phyloP scores from a whole-genome alignment of 2,113 vertebrate genomes.

The Astur gentilis region DNA sequence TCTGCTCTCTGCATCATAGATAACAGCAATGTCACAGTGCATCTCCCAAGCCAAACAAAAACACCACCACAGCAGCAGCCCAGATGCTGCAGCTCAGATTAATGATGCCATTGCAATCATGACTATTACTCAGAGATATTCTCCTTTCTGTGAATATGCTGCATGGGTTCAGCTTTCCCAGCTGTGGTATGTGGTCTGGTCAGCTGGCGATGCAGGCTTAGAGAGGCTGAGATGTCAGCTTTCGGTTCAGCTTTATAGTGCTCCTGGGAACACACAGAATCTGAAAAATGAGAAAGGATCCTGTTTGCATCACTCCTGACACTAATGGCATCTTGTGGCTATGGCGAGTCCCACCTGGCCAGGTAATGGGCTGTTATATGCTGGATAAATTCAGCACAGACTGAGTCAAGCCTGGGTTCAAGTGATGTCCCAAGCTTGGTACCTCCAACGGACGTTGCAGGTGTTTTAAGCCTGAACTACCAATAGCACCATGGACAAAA shows the following conservation, averaged over 20 bases:
- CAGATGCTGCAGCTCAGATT: not conserved
- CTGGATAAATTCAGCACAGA: not conserved
- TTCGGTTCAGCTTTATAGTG: not conserved
- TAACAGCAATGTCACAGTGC: constrained; percentile 3
- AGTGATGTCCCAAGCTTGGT: not conserved
- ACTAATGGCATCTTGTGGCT: not conserved
- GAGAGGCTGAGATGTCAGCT: not conserved
- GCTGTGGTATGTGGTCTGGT: not conserved
- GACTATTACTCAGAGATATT: not conserved
- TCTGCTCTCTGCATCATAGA: not conserved
- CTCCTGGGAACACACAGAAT: not conserved
- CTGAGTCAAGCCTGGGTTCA: not conserved
- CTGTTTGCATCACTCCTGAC: not conserved
- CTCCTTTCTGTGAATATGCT: not conserved
- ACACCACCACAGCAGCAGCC: not conserved
- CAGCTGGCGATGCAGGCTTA: not conserved
- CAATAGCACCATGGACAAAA: not conserved
- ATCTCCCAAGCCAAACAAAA: not conserved
- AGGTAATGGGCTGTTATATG: not conserved
- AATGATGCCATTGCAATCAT: not conserved
- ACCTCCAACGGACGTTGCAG: not conserved
- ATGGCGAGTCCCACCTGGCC: not conserved
- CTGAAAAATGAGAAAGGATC: not conserved
- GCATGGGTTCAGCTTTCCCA: not conserved
- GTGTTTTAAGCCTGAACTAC: not conserved